Base-by-base conservation (phyloP, 2,888 invertebrate species). In the Antheraea yamamai region DNA sequence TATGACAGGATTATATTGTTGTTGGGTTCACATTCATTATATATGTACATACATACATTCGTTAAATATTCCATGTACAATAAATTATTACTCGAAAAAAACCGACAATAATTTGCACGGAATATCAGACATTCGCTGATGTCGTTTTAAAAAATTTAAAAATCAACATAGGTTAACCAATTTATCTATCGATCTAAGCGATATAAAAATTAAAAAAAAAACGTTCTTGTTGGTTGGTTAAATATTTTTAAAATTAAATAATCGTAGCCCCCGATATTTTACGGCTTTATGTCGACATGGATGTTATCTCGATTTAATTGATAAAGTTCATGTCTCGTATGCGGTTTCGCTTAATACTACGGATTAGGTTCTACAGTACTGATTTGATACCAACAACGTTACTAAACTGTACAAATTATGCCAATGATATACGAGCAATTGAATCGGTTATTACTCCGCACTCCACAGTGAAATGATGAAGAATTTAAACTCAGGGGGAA, bases 271-370 rank as follows among this genome's bases (percentile, higher is more conserved):
- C 20, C 7, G 20, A 55, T 55, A n/a, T 2, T 6, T 16, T 4
- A 55, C 18, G 18, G 18, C 18, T 55, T n/a, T n/a, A n/a, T n/a
- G 14, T 51, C 14, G 51, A 8, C 14, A 51, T 52, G 3, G 18
- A 18, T 52, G 52, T 52, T 52, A 18, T 52, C 14, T 18, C 18
- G 18, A 77, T 30, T 68, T 77, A 78, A 75, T 12, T 14, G 12
- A 12, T 30, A 30, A 66, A 16, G 26, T 66, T 66, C 26, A 47
- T 47, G 26, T 61, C 61, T 30, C 4, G 30, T 66, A 6, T 66
- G 64, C 64, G 64, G 64, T 30, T 4, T 66, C 64, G 30, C 39
- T 70, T 6, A 14, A 8, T 35, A 8, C 70, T 70, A 70, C 35
- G 70, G 30, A n/a, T 39, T 70, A 70, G 20, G 39, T 20, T 39